These are phyloP conservation scores for Orius insidiosus DNA, from an alignment of 1,140 invertebrate species.

Conservation along the genomic window DNA sequence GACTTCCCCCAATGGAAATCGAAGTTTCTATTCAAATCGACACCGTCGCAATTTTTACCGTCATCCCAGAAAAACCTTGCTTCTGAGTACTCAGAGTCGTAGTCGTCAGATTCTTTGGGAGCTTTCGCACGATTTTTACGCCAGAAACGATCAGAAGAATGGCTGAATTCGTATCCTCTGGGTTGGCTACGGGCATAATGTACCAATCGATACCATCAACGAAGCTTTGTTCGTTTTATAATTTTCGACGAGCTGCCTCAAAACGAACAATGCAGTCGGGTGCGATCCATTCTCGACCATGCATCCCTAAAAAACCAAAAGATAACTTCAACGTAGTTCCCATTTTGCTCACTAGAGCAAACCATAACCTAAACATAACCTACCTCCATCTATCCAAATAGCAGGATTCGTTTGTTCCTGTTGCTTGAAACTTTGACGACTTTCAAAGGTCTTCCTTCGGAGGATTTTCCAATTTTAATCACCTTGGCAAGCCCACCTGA, in stretches of 20 bases:
- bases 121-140: conserved; percentile 49
- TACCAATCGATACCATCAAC: conserved; percentile 48
- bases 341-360: too few species aligned
- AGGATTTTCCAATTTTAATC: conserved; percentile 53
- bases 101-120: conserved; percentile 24
- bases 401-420: conserved; percentile 29
- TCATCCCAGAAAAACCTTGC: conserved; percentile 25
- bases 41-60: conserved; percentile 34
- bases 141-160: conserved; percentile 57
- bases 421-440: conserved; percentile 38
- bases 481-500: conserved; percentile 52
- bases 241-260: conserved; percentile 60
- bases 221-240: conserved; percentile 45
- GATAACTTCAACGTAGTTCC: too few species aligned
- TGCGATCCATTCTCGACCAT: conserved; percentile 84
- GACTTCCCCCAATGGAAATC: conserved; percentile 54
- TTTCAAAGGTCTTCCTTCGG: conserved; percentile 54
- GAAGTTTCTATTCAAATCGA: conserved; percentile 52
- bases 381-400: conserved; percentile 44
- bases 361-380: conserved; percentile 1
- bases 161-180: conserved; percentile 65
- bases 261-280: conserved; percentile 67
- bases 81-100: conserved; percentile 11
- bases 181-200: conserved; percentile 48
- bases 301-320: conserved; percentile 44